A percentile compares a stretch with the other conserved stretches of the same genome.
Conservation (phyloP, 2,888 invertebrate species). For the Itoplectis maculator region DNA sequence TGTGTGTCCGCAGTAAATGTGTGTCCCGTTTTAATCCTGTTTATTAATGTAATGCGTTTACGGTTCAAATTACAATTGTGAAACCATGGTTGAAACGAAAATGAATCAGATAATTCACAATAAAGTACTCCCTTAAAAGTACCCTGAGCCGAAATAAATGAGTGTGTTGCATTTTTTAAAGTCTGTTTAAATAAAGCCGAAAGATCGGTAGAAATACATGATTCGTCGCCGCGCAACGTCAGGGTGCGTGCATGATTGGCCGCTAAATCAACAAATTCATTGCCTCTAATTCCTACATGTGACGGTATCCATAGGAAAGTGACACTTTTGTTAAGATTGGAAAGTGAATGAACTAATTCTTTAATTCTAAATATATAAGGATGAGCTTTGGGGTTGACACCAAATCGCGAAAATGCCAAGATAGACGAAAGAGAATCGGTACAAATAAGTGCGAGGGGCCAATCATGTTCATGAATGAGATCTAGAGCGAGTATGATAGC, state of each 20-base stretch:
- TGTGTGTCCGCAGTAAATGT: no score
- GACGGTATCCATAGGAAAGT: neutral
- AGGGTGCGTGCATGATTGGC: constrained; percentile 8
- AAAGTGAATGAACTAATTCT: no score
- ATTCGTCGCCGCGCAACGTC: neutral
- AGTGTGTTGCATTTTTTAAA: neutral
- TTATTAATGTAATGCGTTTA: no score
- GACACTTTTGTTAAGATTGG: neutral
- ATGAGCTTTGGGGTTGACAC: no score
- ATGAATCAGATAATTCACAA: neutral
- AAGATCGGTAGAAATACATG: neutral
- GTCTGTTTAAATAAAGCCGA: no score
- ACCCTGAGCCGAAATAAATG: neutral
- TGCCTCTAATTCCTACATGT: no score
- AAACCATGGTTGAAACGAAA: no score
- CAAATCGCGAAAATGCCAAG: neutral
- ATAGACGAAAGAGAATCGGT: constrained; percentile 6
- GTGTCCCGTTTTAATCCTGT: no score
- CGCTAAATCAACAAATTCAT: constrained; percentile 27
- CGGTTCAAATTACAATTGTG: no score
- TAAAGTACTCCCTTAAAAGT: neutral
- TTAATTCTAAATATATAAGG: neutral
- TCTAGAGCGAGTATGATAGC: neutral
- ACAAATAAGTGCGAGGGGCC: neutral
- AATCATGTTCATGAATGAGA: neutral